A percentile compares a stretch with the other conserved stretches of the same genome.
These are phyloP conservation scores for Hartigia nigra DNA, from an alignment of 2,888 invertebrate species.

Conservation along the genomic window DNA sequence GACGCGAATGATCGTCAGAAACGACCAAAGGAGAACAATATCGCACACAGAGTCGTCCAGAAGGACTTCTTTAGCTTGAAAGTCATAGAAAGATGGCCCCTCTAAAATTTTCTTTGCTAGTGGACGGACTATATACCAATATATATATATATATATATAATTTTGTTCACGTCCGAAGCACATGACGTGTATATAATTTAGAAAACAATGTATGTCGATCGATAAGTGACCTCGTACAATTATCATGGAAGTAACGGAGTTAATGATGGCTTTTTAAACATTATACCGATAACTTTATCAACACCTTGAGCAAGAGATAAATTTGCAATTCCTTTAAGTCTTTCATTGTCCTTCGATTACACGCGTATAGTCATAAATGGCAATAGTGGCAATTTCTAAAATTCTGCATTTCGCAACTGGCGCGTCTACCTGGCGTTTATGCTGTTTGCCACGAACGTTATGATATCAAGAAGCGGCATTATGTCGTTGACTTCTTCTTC, in stretches of 20 bases:
- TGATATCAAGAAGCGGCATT: slow-evolving; percentile 64
- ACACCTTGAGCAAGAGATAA: not conserved
- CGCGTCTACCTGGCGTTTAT: slow-evolving; percentile 68
- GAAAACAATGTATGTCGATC: not conserved
- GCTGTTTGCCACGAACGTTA: slow-evolving; percentile 68
- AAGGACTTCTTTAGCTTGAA: not conserved
- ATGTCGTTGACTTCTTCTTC: slow-evolving; percentile 67
- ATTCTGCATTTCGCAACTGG: too few relatives aligned
- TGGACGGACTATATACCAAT: not conserved
- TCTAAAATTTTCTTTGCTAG: not conserved
- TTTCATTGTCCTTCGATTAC: not conserved
- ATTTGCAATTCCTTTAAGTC: not conserved
- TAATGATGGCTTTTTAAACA: not conserved
- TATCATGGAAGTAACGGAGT: not conserved
- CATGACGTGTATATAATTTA: not conserved
- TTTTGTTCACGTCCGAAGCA: not conserved
- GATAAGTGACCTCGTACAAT: not conserved
- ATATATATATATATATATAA: not conserved
- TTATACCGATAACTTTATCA: not conserved
- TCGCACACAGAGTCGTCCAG: not conserved
- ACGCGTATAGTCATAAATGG: not conserved
- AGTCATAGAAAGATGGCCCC: not conserved
- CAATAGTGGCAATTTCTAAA: not conserved
- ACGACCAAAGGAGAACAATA: not conserved
- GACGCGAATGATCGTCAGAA: not conserved